Conservation (phyloP, 2,888 invertebrate genomes). For the Amorpha juglandis region DNA sequence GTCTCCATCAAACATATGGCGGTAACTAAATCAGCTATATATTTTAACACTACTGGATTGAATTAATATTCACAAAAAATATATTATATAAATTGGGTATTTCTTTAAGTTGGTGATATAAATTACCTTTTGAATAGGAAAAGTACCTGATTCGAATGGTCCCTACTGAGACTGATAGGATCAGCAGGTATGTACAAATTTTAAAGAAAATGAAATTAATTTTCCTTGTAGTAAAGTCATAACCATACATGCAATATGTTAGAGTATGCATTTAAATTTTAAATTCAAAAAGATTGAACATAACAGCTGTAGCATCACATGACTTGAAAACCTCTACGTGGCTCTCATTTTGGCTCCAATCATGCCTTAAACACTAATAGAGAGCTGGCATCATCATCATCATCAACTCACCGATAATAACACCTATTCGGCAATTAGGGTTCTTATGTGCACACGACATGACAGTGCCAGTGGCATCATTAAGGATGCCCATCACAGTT, state of each 20-base stretch:
- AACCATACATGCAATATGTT: slow-evolving; percentile 22
- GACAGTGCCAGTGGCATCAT: slow-evolving; percentile 96
- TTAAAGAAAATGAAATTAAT: not conserved
- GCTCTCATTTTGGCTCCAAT: slow-evolving; percentile 66
- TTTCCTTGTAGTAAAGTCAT: not conserved
- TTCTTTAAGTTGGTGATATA: no score
- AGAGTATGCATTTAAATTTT: not conserved
- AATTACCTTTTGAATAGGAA: no score
- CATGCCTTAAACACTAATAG: slow-evolving; percentile 69
- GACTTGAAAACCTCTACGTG: slow-evolving; percentile 66
- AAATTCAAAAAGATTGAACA: not conserved
- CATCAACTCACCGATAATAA: slow-evolving; percentile 90
- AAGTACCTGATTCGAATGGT: no score
- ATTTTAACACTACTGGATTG: no score
- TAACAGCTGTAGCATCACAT: slow-evolving; percentile 32
- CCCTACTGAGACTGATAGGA: not conserved
- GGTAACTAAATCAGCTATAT: no score
- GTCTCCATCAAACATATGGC: no score
- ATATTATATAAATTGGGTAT: no score
- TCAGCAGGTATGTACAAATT: not conserved
- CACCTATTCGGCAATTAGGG: slow-evolving; percentile 90
- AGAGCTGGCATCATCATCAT: slow-evolving; percentile 77
- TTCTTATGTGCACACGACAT: slow-evolving; percentile 96
- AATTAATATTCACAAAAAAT: no score
- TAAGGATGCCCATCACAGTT: slow-evolving; percentile 94